These are phyloP conservation scores for Caranx melampygus DNA, from an alignment of 2,113 vertebrate species.

Conservation along the genomic window DNA sequence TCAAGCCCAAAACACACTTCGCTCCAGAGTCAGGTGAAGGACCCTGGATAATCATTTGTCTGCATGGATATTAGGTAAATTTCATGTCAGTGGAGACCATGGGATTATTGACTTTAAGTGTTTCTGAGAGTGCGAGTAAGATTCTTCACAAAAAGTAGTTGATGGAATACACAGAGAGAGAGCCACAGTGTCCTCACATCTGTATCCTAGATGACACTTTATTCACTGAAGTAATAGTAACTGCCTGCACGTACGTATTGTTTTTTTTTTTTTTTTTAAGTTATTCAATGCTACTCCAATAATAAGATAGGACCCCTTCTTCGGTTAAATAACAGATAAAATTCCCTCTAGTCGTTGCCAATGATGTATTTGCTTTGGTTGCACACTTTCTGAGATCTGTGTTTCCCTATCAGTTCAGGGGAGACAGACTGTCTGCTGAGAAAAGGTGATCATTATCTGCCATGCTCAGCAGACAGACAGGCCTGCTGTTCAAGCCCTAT, in stretches of 20 bases:
- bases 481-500: constrained; percentile 61
- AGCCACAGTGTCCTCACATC: not conserved
- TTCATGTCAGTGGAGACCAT: not conserved
- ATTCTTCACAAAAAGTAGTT: not conserved
- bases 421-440: constrained; percentile 75
- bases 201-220: not conserved
- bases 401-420: constrained; percentile 61
- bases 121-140: not conserved
- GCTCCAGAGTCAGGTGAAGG: not conserved
- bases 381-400: constrained; percentile 41
- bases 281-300: not conserved
- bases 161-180: not conserved
- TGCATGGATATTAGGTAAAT: not conserved
- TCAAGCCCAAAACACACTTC: not conserved
- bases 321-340: not conserved
- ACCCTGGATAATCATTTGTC: not conserved
- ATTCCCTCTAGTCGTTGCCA: constrained; percentile 1
- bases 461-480: constrained; percentile 52
- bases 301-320: not conserved
- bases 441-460: constrained; percentile 75
- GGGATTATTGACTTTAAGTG: not conserved
- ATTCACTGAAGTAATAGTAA: not conserved
- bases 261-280: too few relatives aligned
- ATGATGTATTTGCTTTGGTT: not conserved
- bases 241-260: too few relatives aligned